phyloP scores from a whole-genome alignment of 2,113 vertebrate species.

The Dromaius novaehollandiae region DNA sequence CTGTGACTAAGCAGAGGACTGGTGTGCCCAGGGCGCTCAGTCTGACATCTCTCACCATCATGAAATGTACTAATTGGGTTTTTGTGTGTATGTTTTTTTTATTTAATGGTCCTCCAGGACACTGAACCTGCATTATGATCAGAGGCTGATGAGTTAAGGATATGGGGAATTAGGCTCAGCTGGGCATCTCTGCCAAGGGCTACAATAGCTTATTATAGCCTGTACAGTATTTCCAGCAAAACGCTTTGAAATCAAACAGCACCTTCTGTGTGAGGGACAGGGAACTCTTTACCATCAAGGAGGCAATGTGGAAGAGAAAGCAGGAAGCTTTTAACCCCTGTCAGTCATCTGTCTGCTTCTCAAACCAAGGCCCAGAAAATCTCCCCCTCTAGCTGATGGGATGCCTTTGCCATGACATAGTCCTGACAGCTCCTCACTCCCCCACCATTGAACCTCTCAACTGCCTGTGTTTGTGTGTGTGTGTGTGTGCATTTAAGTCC shows the following conservation, averaged over 20 bases:
- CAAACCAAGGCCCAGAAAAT: constrained; percentile 27
- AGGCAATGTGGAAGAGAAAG: constrained; percentile 50
- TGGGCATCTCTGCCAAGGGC: constrained; percentile 38
- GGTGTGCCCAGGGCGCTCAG: not conserved
- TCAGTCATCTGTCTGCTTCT: constrained; percentile 69
- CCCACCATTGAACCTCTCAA: not conserved
- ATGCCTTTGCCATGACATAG: constrained; percentile 27
- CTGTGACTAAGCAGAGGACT: not conserved
- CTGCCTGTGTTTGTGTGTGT: not conserved
- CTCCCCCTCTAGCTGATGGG: constrained; percentile 44
- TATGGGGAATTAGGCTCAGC: constrained; percentile 50
- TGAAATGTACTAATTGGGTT: constrained; percentile 28
- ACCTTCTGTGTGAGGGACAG: constrained; percentile 39
- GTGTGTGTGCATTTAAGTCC: not conserved
- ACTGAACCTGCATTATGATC: constrained; percentile 36
- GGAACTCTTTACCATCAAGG: constrained; percentile 33
- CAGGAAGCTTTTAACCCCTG: constrained; percentile 69
- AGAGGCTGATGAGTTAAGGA: constrained; percentile 43
- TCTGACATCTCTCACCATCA: not conserved
- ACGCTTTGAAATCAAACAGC: constrained; percentile 39
- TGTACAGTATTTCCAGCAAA: constrained; percentile 31
- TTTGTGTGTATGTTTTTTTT: not conserved
- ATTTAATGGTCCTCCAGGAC: constrained; percentile 27
- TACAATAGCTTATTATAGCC: constrained; percentile 12
- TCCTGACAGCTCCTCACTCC: constrained; percentile 40